Percentiles rank a stretch among this genome's conserved stretches.
phyloP scores from a whole-genome alignment of 2,888 invertebrate species.

The Cephalotes varians region DNA sequence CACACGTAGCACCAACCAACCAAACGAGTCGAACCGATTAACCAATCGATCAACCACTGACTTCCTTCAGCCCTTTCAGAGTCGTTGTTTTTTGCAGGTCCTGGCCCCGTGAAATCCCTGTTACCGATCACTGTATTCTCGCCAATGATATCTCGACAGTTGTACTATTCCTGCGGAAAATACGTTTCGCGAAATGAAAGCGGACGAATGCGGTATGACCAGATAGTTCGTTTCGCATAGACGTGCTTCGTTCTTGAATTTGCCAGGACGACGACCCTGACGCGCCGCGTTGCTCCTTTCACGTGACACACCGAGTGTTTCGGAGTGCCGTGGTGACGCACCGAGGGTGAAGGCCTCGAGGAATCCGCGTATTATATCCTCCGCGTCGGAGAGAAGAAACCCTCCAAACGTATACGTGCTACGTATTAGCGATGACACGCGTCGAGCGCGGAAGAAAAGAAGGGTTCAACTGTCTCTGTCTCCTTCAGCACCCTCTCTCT shows the following conservation, averaged over 20 bases:
- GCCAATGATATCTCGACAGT: neutral
- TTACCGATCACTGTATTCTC: neutral
- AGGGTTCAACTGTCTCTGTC: slow-evolving; percentile 65
- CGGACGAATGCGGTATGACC: too few relatives aligned
- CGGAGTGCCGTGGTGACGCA: slow-evolving; percentile 36
- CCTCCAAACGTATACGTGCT: slow-evolving; percentile 74
- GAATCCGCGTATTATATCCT: slow-evolving; percentile 68
- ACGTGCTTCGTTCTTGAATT: slow-evolving; percentile 36
- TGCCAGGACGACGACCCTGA: slow-evolving; percentile 64
- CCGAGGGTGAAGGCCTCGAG: slow-evolving; percentile 59
- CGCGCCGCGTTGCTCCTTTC: slow-evolving; percentile 42
- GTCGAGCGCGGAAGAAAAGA: slow-evolving; percentile 61
- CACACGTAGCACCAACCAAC: slow-evolving; percentile 65
- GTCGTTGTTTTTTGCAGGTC: neutral
- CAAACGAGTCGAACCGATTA: slow-evolving; percentile 51
- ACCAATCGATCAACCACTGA: slow-evolving; percentile 52
- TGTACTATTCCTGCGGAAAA: neutral
- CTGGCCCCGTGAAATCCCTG: slow-evolving; percentile 2
- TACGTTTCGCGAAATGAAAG: neutral
- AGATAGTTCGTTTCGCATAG: slow-evolving; percentile 22
- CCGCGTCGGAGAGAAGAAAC: slow-evolving; percentile 72
- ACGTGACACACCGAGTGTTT: slow-evolving; percentile 52
- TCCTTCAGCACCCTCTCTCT: slow-evolving; percentile 9
- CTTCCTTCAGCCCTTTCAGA: neutral
- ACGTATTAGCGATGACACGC: slow-evolving; percentile 72